Base-by-base conservation (phyloP, 2,888 invertebrate genomes). In the Drosophila anomalata region DNA sequence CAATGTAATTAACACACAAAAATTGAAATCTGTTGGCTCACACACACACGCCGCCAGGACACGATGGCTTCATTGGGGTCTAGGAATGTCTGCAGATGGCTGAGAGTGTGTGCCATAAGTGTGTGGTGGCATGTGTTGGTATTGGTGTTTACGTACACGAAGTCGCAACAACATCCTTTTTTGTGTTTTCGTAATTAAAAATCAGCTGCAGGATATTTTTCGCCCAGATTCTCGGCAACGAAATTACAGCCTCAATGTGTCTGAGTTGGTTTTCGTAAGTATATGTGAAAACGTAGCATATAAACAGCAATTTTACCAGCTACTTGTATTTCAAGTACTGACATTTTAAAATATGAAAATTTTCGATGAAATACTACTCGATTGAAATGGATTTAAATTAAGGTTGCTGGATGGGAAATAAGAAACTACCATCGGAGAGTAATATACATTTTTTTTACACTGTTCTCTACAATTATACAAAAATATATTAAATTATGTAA, bases 1-100 rank as follows among this genome's bases (percentile, higher is more conserved):
- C 84, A 82, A 82, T 82, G 82, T 82, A 82, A 82, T 82, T 82
- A 82, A 82, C 82, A 86, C 82, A 82, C 84, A 82, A 82, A 82
- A 82, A 86, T 86, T 82, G 84, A 86, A 82, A 82, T 82, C 87
- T 82, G 83, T 72, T 83, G 80, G 72, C 80, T 75, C 66, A 69
- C 61, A 78, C 67, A 62, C 57, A 70, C n/a, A 33, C 42, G 36
- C 26, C 11, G 14, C 48, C 22, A 41, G 53, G 33, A 55, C 20
- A 26, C 42, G 75, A 85, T 86, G 68, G 61, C 79, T 85, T 81
- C 83, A 81, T 82, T 82, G 79, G 79, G 86, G 75, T 79, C 80
- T 81, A 75, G 75, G 62, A 82, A 75, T 69, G 63, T 70, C 36
- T 72, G 57, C 59, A 56, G 65, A 56, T 53, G 31, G 22, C 26